phyloP scores from a whole-genome alignment of 2,888 invertebrate genomes.

The Pasiphila rectangulata region DNA sequence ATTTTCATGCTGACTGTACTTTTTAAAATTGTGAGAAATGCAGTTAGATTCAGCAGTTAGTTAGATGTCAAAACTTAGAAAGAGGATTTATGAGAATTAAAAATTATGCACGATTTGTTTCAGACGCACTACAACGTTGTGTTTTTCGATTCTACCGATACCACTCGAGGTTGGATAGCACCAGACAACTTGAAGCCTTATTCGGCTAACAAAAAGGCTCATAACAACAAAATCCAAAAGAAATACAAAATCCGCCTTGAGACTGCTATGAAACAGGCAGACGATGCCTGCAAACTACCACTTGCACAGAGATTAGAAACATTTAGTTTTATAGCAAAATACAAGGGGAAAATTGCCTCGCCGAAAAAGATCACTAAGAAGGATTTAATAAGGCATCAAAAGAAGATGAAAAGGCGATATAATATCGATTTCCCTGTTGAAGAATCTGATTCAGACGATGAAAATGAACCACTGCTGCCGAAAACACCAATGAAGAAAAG shows the following conservation, averaged over 20 bases:
- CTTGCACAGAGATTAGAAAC: constrained; percentile 57
- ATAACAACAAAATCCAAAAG: constrained; percentile 32
- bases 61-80: too few relatives aligned
- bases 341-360: constrained; percentile 58
- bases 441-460: constrained; percentile 46
- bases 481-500: constrained; percentile 28
- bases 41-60: too few relatives aligned
- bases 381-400: constrained; percentile 49
- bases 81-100: too few relatives aligned
- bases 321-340: constrained; percentile 71
- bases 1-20: too few relatives aligned
- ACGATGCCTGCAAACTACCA: constrained; percentile 58
- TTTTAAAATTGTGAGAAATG: too few relatives aligned
- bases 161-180: constrained; percentile 71
- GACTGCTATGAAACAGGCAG: constrained; percentile 59
- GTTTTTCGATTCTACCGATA: constrained; percentile 70
- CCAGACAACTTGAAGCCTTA: constrained; percentile 61
- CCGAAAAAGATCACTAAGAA: constrained; percentile 54
- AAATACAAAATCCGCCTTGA: constrained; percentile 53
- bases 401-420: constrained; percentile 52
- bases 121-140: constrained; percentile 80
- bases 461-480: constrained; percentile 17
- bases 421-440: constrained; percentile 54
- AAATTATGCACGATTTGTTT: constrained; percentile 40
- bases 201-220: constrained; percentile 39